These are phyloP conservation scores for Orthosia gothica DNA, from an alignment of 2,888 invertebrate genomes.

Conservation along the genomic window DNA sequence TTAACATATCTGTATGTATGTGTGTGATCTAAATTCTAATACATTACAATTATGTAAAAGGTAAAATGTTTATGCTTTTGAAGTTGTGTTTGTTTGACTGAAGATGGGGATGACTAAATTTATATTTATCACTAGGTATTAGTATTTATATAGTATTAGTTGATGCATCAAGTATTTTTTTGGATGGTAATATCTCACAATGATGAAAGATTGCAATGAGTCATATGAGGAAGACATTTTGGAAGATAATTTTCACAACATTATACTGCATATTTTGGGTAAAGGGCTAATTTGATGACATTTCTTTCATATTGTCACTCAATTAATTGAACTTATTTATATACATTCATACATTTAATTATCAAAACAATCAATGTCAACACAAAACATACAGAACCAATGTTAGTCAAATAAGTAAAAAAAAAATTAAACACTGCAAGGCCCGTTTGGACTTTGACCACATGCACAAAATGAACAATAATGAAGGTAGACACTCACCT, in stretches of 20 bases:
- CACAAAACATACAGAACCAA: slow-evolving; percentile 2
- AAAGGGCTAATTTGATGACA: background rate
- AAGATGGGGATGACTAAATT: background rate
- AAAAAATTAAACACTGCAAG: background rate
- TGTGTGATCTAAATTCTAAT: too few species aligned
- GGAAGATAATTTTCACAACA: background rate
- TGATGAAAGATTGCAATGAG: slow-evolving; percentile 16
- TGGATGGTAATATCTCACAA: background rate
- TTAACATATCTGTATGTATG: too few species aligned
- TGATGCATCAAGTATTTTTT: background rate
- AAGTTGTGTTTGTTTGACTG: background rate
- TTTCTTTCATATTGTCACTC: background rate
- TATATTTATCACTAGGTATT: background rate
- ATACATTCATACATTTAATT: background rate
- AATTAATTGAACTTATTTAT: background rate
- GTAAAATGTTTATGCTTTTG: background rate
- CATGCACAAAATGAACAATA: slow-evolving; percentile 33
- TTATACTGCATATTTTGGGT: background rate
- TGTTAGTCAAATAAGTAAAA: background rate
- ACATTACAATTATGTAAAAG: background rate
- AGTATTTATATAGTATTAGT: background rate
- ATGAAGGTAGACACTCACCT: slow-evolving; percentile 79
- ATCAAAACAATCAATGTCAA: background rate
- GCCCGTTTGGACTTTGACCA: slow-evolving; percentile 50
- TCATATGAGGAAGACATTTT: slow-evolving; percentile 34